Conservation (phyloP, 2,113 vertebrate species). For the Vidua chalybeata region DNA sequence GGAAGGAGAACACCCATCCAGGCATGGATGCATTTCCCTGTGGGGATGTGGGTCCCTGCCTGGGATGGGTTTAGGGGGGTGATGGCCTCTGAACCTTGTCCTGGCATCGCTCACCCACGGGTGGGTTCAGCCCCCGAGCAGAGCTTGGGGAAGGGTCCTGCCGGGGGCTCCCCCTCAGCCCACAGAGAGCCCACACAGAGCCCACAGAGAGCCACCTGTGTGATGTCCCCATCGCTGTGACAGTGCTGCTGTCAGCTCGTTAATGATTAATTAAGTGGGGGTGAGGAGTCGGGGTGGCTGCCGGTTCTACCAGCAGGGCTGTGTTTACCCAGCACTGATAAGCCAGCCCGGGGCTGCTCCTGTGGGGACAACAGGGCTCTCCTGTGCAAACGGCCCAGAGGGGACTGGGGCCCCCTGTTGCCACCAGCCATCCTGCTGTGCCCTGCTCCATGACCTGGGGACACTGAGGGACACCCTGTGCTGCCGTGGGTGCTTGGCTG, state of each 20-base stretch:
- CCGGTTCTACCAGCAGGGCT: neutral
- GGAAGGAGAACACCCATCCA: neutral
- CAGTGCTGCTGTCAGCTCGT: neutral
- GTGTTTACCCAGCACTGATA: constrained; percentile 8
- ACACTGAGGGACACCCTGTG: neutral
- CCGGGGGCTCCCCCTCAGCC: neutral
- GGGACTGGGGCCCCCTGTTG: accelerated
- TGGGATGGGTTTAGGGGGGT: accelerated
- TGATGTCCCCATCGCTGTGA: neutral
- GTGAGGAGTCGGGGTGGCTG: neutral
- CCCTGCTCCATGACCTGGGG: neutral
- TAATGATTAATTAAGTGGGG: neutral
- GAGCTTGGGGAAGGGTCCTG: neutral
- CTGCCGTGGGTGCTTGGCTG: accelerated
- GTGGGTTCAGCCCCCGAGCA: neutral
- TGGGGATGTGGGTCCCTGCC: neutral
- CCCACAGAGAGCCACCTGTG: neutral
- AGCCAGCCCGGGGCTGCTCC: neutral
- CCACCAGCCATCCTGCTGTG: neutral
- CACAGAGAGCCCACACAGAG: neutral
- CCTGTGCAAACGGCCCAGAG: neutral
- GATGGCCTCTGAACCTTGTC: neutral
- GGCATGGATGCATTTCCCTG: accelerated
- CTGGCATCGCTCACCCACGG: accelerated
- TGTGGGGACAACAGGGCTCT: neutral